Percentiles rank a stretch among this genome's conserved stretches.
phyloP scores from a whole-genome alignment of 2,888 invertebrate genomes.

The Troglohyphantes excavatus region DNA sequence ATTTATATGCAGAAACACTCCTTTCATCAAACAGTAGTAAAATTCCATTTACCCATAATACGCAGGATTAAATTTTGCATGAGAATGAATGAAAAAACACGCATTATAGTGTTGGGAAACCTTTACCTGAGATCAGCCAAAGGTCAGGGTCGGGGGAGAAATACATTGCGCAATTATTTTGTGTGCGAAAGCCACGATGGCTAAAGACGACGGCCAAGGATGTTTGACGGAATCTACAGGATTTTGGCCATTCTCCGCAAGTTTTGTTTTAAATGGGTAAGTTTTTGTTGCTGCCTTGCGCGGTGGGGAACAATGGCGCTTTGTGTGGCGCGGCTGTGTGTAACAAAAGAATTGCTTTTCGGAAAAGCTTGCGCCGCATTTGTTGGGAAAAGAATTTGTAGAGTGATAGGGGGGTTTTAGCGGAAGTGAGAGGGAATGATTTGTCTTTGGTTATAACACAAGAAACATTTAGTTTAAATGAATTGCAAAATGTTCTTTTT shows the following conservation, averaged over 20 bases:
- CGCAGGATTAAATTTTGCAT: not conserved
- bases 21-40: not conserved
- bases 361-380: not conserved
- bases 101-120: not conserved
- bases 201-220: not conserved
- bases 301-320: not conserved
- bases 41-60: not conserved
- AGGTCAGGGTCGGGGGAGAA: not conserved
- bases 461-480: conserved; percentile 6
- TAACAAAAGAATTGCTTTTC: conserved; percentile 2
- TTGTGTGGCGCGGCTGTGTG: not conserved
- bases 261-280: not conserved
- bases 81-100: not conserved
- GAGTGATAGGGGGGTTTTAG: not conserved
- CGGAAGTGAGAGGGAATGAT: not conserved
- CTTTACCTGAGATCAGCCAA: not conserved
- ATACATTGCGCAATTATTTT: not conserved
- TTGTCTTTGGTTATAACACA: not conserved
- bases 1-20: not conserved
- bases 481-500: not conserved
- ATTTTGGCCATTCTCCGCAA: not conserved
- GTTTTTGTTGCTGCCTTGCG: conserved; percentile 4
- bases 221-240: not conserved
- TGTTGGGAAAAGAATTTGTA: not conserved
- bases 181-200: not conserved